Evolutionary conservation across 2,797 vertebrate species (phyloP).

Genomic region (Falco columbarius): DNA sequence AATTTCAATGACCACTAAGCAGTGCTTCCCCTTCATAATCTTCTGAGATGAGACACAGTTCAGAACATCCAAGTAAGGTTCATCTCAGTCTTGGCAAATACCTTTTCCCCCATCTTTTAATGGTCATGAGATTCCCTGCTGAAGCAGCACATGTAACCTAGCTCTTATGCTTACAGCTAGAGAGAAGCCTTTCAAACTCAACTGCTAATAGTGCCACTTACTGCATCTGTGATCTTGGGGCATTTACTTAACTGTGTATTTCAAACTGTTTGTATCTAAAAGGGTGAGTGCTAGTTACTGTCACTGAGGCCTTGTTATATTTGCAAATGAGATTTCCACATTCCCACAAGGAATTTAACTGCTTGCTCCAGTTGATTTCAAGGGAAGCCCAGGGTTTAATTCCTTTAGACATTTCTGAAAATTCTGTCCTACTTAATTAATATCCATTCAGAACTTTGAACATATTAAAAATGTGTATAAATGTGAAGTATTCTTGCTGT

Average conservation of each 20-base stretch:
- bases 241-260: not conserved
- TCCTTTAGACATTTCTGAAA: slow-evolving; percentile 11
- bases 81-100: not conserved
- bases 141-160: not conserved
- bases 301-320: not conserved
- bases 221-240: not conserved
- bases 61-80: not conserved
- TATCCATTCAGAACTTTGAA: not conserved
- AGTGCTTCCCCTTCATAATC: not conserved
- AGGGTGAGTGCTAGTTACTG: not conserved
- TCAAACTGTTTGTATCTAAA: not conserved
- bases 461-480: not conserved
- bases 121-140: not conserved
- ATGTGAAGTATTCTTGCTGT: not conserved
- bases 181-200: not conserved
- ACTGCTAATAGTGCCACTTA: not conserved
- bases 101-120: not conserved
- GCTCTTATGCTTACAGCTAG: not conserved
- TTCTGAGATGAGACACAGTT: not conserved
- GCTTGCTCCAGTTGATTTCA: not conserved
- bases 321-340: not conserved
- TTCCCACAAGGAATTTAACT: not conserved
- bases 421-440: not conserved
- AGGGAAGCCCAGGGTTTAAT: not conserved
- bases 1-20: not conserved